phyloP scores from a whole-genome alignment of 2,888 invertebrate species.

The Buathra laborator region DNA sequence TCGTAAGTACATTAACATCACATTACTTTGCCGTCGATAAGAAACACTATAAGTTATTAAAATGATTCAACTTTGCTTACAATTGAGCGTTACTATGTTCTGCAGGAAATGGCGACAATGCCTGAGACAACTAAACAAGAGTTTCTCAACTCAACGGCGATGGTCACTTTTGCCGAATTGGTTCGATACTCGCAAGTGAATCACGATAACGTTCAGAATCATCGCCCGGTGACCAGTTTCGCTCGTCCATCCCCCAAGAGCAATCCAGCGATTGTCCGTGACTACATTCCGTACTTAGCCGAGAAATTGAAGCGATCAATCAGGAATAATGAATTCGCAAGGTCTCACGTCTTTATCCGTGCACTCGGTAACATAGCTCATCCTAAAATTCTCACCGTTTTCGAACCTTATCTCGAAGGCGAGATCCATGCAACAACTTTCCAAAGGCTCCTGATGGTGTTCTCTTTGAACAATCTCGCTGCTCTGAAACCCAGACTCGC shows the following conservation, averaged over 20 bases:
- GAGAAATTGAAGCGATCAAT: conserved; percentile 87
- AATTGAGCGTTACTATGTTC: neutral
- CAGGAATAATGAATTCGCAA: conserved; percentile 86
- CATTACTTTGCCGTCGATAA: neutral
- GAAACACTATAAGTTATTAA: neutral
- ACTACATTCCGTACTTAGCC: conserved; percentile 88
- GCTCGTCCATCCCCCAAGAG: conserved; percentile 87
- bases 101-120: conserved; percentile 80
- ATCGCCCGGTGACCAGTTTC: conserved; percentile 89
- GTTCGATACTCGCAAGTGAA: conserved; percentile 88
- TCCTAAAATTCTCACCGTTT: conserved; percentile 87
- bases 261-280: conserved; percentile 86
- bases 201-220: conserved; percentile 87
- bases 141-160: conserved; percentile 87
- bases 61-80: neutral
- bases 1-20: conserved; percentile 83
- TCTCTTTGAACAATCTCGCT: conserved; percentile 87
- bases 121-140: conserved; percentile 86
- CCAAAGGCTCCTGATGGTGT: conserved; percentile 89
- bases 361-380: conserved; percentile 90
- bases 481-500: conserved; percentile 86
- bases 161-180: conserved; percentile 88
- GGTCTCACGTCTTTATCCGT: conserved; percentile 88
- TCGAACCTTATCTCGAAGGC: conserved; percentile 90
- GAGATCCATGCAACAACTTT: conserved; percentile 86